Conservation (phyloP, 1,140 invertebrate species). For the Ceratoteleas bidentatus region DNA sequence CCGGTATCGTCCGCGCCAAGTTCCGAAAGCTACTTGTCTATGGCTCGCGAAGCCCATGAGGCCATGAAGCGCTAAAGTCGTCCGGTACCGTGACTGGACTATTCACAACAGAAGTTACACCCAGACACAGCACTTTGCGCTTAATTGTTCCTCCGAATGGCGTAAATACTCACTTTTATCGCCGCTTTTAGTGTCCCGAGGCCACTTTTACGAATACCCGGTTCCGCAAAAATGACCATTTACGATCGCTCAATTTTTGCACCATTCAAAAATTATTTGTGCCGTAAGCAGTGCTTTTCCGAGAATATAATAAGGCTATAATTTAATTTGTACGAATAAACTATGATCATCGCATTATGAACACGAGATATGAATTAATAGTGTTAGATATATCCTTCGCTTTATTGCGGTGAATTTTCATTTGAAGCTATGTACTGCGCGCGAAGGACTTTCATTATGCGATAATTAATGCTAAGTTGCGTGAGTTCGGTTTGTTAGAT, state of each 20-base stretch:
- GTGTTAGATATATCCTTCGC: conserved; percentile 14
- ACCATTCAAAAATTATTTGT: conserved; percentile 30
- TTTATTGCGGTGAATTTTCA: conserved; percentile 20
- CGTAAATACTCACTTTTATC: conserved; percentile 59
- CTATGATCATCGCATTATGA: conserved; percentile 6
- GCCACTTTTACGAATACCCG: conserved; percentile 37
- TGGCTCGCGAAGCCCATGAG: conserved; percentile 56
- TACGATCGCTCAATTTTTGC: conserved; percentile 49
- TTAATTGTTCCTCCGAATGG: conserved; percentile 63
- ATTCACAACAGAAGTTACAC: conserved; percentile 65
- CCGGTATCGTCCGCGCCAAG: no score
- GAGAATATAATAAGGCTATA: conserved; percentile 33
- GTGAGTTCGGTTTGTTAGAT: no score
- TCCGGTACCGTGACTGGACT: conserved; percentile 54
- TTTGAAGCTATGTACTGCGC: not conserved
- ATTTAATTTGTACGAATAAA: conserved; percentile 46
- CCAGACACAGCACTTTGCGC: conserved; percentile 53
- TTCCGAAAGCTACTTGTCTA: no score
- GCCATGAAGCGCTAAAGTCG: conserved; percentile 67
- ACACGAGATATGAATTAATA: conserved; percentile 25
- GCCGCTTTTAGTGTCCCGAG: conserved; percentile 45
- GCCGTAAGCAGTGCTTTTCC: conserved; percentile 19
- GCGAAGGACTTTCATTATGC: conserved; percentile 18
- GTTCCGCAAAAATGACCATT: conserved; percentile 37
- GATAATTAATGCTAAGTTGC: conserved; percentile 6